Evolutionary conservation across 2,113 vertebrate genomes (phyloP), one percentile per base, ranked within the genome.

Genomic region (Gavialis gangeticus): DNA sequence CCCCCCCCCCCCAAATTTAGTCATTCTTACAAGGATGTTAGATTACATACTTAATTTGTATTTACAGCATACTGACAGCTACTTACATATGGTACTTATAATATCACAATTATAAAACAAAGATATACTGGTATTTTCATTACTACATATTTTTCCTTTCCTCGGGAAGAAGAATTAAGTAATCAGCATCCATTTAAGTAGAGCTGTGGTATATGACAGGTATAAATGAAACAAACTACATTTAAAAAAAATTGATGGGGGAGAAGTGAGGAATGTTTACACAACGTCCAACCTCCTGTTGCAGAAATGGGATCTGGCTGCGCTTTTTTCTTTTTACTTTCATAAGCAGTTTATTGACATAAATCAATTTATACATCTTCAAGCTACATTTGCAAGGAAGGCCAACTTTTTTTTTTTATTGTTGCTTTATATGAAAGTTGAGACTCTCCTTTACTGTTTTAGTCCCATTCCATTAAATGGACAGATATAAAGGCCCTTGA

Each of bases 131-230:
- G 12, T 19, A 54, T 16, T 58, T 78, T 77, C 15, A 58, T 14
- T 0, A 0, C 0, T 1, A 22, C 1, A 4, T 18, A 17, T 27
- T 28, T 16, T 24, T 25, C 7, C 24, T 2, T 4, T 12, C 3
- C 3, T 8, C 4, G 8, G 27, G 79, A 69, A 46, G 79, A 83
- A 73, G 16, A 21, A 10, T 57, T 3, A 87, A 59, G 16, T 63
- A 77, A 63, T 11, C 62, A 66, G 28, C 9, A 16, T 69, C 34
- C n/a, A 16, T n/a, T 67, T 30, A n/a, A 67, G 1, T 2, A 78
- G 60, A 83, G 58, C 59, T 62, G 3, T 10, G 46, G 76, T 86
- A 71, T 30, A 5, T 18, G 1, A 2, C 25, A 30, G 15, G 75
- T 28, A 56, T 12, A 76, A 63, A 2, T 77, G 64, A 46, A 54